Base-by-base conservation (phyloP, 2,113 vertebrate genomes). In the Pedionomus torquatus region DNA sequence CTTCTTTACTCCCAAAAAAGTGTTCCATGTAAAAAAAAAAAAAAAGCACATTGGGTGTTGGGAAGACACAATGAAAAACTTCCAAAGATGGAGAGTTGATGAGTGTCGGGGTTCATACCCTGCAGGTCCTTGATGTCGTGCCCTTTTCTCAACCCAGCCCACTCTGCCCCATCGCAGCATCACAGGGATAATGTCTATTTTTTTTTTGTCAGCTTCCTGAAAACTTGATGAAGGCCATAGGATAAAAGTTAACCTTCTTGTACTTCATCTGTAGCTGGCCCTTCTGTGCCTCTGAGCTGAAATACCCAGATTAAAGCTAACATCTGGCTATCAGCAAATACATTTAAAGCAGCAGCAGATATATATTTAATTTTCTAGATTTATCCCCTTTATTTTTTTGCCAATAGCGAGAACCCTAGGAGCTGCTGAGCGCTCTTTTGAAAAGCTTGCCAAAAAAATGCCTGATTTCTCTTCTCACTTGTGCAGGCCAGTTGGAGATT, bases 291-390 rank as follows among this genome's bases (percentile, higher is more conserved):
- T 91, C 55, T 54, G 21, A 9, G 18, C 64, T 70, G 74, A 64
- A 88, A 61, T 57, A 89, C 70, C 54, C 70, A 51, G 48, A 66
- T 71, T 88, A 72, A 85, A 95, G 76, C 76, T 83, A 78, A 87
- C 96, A 94, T 96, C 92, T 96, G 95, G 90, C 88, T 93, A 86
- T 97, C 92, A 95, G 90, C 85, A 80, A 72, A 71, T 33, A 92
- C 75, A 65, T 90, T 91, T 19, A 63, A 52, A 94, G 46, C 79
- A 60, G 46, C 79, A 60, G 85, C 93, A 94, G 63, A 88, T 55
- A 94, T 21, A 94, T 21, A 71, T 93, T 86, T 93, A 60, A 96
- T 83, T 97, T 88, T 90, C 88, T 86, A 61, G 83, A 64, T 94
- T 81, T 86, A 93, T 58, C 85, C 83, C 76, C 83, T 95, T 94